Percentiles rank a stretch among this genome's conserved stretches.
These are phyloP conservation scores for Protodeltote pygarga DNA, from an alignment of 2,888 invertebrate species.

Conservation along the genomic window DNA sequence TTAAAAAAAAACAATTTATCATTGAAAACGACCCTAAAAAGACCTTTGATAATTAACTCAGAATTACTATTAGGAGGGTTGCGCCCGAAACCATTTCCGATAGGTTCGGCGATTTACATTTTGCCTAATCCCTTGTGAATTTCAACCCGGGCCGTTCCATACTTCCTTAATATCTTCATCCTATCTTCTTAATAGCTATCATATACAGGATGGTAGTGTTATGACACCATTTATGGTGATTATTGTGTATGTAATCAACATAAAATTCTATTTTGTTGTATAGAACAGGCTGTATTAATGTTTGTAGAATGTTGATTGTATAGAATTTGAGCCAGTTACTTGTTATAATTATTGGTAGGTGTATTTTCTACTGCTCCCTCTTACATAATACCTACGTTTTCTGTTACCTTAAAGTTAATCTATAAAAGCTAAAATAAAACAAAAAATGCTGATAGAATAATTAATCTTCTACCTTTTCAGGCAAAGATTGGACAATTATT, in stretches of 20 bases:
- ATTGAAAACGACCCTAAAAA: conserved; percentile 9
- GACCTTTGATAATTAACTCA: conserved; percentile 11
- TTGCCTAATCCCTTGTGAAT: conserved; percentile 25
- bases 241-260: conserved; percentile 22
- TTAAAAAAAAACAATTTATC: too few relatives aligned
- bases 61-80: conserved; percentile 2
- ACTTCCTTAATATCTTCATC: conserved; percentile 38
- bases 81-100: conserved; percentile 13
- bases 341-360: too few relatives aligned
- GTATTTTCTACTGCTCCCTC: too few relatives aligned
- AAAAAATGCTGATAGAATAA: too few relatives aligned
- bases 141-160: conserved; percentile 26
- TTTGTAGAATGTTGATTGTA: too few relatives aligned
- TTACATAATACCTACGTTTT: neutral
- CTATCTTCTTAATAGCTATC: conserved; percentile 20
- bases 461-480: too few relatives aligned
- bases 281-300: too few relatives aligned
- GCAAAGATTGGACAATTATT: too few relatives aligned
- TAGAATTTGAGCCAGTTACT: too few relatives aligned
- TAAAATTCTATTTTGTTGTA: conserved; percentile 13
- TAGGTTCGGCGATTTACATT: conserved; percentile 37
- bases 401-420: too few relatives aligned
- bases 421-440: too few relatives aligned
- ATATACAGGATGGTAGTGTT: conserved; percentile 4
- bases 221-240: conserved; percentile 10